phyloP scores from a whole-genome alignment of 2,888 invertebrate species.

The Dryococelus australis region DNA sequence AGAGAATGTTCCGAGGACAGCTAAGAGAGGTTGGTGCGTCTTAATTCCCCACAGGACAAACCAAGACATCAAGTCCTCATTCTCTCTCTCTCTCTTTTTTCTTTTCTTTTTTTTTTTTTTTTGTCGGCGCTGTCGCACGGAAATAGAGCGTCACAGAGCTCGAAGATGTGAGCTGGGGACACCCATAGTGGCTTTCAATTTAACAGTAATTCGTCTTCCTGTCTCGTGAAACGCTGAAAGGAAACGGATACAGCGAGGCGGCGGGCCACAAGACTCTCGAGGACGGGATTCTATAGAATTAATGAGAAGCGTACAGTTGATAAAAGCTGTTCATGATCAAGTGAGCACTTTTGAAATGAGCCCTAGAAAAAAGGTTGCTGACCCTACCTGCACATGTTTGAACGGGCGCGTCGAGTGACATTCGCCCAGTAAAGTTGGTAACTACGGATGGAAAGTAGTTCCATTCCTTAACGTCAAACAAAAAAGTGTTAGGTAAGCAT shows the following conservation, averaged over 20 bases:
- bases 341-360: too few relatives aligned
- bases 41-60: neutral
- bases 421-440: too few relatives aligned
- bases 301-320: neutral
- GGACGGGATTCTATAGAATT: neutral
- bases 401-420: too few relatives aligned
- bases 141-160: neutral
- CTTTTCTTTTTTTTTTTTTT: neutral
- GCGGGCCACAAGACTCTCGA: neutral
- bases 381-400: too few relatives aligned
- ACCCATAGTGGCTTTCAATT: neutral
- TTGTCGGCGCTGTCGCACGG: neutral
- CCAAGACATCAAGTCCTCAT: neutral
- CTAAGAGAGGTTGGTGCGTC: neutral
- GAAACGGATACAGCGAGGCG: neutral
- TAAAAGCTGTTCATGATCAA: too few relatives aligned
- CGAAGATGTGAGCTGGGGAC: neutral
- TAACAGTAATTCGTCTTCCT: conserved; percentile 1
- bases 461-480: too few relatives aligned
- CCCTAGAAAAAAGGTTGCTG: too few relatives aligned
- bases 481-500: too few relatives aligned
- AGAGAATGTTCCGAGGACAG: neutral
- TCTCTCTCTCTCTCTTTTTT: too few relatives aligned
- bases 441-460: too few relatives aligned
- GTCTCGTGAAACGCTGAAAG: neutral